Conservation (phyloP, 2,797 vertebrate species). For the Chromis chromis region DNA sequence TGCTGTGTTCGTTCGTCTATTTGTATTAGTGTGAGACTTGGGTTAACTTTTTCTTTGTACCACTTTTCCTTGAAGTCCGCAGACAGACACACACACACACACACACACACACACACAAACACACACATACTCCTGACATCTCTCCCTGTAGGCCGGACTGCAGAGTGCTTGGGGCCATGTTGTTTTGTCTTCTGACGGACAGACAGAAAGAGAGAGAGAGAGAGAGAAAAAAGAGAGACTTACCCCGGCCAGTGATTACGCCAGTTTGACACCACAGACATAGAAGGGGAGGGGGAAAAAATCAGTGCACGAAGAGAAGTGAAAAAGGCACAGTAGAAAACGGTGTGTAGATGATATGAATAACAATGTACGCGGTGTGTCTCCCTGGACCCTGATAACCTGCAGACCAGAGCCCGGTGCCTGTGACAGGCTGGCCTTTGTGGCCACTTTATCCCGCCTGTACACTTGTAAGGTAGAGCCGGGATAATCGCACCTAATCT, state of each 20-base stretch:
- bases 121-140: slow-evolving; percentile 58
- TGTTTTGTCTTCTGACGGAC: slow-evolving; percentile 83
- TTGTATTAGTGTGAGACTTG: slow-evolving; percentile 60
- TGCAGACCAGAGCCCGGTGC: slow-evolving; percentile 86
- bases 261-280: slow-evolving; percentile 74
- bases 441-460: slow-evolving; percentile 95
- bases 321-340: slow-evolving; percentile 79
- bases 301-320: slow-evolving; percentile 75
- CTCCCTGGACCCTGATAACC: slow-evolving; percentile 90
- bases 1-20: slow-evolving; percentile 45
- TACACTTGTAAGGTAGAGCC: slow-evolving; percentile 98
- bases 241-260: slow-evolving; percentile 72
- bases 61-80: slow-evolving; percentile 57
- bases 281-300: slow-evolving; percentile 20
- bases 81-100: slow-evolving; percentile 17
- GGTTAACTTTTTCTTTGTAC: slow-evolving; percentile 63
- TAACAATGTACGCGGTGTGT: slow-evolving; percentile 91
- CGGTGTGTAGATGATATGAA: slow-evolving; percentile 93
- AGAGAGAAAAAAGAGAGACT: slow-evolving; percentile 60
- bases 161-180: slow-evolving; percentile 77
- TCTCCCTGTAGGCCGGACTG: slow-evolving; percentile 77
- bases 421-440: slow-evolving; percentile 96
- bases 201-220: slow-evolving; percentile 54
- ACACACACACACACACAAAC: slow-evolving; percentile 14
- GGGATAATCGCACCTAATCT: slow-evolving; percentile 99